phyloP scores from a whole-genome alignment of 2,113 vertebrate genomes.

The Macrotis lagotis region DNA sequence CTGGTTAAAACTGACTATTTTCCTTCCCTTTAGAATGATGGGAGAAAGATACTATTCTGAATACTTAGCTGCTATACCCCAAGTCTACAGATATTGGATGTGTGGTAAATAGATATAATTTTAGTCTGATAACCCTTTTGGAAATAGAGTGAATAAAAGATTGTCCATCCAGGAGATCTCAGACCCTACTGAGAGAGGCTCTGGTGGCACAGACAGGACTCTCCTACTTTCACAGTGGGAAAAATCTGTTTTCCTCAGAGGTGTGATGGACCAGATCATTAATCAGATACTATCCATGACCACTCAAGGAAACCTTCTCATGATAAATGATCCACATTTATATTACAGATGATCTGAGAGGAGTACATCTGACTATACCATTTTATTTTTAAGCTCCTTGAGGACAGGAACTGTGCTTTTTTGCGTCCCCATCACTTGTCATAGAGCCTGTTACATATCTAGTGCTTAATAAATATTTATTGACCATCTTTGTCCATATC shows the following conservation, averaged over 20 bases:
- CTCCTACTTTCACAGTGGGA: not conserved
- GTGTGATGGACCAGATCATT: not conserved
- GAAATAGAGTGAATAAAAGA: not conserved
- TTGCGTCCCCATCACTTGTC: not conserved
- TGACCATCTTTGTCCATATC: not conserved
- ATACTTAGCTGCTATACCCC: not conserved
- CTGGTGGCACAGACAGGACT: not conserved
- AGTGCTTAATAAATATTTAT: not conserved
- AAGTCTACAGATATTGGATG: not conserved
- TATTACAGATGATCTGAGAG: not conserved
- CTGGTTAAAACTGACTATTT: not conserved
- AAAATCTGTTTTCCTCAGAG: not conserved
- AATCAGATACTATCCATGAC: not conserved
- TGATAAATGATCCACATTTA: not conserved
- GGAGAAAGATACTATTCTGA: not conserved
- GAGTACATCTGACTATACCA: not conserved
- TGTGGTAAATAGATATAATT: not conserved
- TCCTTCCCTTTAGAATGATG: not conserved
- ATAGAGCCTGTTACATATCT: not conserved
- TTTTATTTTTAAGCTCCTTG: not conserved
- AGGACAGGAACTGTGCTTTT: not conserved
- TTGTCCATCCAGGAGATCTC: not conserved
- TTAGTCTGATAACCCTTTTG: not conserved
- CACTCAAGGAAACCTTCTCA: not conserved
- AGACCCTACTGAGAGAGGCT: not conserved